A percentile compares a stretch with the other conserved stretches of the same genome.
Conservation (phyloP, 2,113 vertebrate genomes). For the Polypterus bichir region DNA sequence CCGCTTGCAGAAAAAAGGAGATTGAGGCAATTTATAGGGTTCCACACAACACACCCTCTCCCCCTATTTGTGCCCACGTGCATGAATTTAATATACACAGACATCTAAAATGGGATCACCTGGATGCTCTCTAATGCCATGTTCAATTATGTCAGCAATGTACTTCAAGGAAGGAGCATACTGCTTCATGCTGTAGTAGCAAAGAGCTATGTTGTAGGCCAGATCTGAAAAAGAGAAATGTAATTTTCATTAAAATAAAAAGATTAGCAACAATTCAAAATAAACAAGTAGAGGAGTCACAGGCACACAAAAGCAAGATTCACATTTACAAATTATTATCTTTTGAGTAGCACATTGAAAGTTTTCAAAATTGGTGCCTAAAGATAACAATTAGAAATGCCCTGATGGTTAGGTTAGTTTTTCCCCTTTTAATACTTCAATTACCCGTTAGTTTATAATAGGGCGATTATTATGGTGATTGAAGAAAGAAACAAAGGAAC, state of each 20-base stretch:
- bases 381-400: too few relatives aligned
- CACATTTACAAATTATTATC: not conserved
- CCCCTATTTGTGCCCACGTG: too few relatives aligned
- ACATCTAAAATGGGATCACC: conserved; percentile 29
- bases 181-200: conserved; percentile 70
- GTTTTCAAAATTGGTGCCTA: too few relatives aligned
- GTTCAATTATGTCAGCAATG: conserved; percentile 75
- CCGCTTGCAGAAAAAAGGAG: too few relatives aligned
- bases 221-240: conserved; percentile 45
- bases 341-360: not conserved
- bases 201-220: conserved; percentile 82
- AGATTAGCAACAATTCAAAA: not conserved
- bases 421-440: too few relatives aligned
- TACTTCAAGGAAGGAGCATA: conserved; percentile 66
- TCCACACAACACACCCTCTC: too few relatives aligned
- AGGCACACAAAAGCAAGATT: not conserved
- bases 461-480: too few relatives aligned
- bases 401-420: too few relatives aligned
- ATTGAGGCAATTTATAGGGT: too few relatives aligned
- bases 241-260: not conserved
- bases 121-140: conserved; percentile 77
- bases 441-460: too few relatives aligned
- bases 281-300: not conserved
- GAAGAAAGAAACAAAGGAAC: too few relatives aligned
- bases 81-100: too few relatives aligned